Evolutionary conservation across 2,888 invertebrate species (phyloP), one percentile per base, ranked within the genome.

Genomic region (Petrolisthes manimaculis): DNA sequence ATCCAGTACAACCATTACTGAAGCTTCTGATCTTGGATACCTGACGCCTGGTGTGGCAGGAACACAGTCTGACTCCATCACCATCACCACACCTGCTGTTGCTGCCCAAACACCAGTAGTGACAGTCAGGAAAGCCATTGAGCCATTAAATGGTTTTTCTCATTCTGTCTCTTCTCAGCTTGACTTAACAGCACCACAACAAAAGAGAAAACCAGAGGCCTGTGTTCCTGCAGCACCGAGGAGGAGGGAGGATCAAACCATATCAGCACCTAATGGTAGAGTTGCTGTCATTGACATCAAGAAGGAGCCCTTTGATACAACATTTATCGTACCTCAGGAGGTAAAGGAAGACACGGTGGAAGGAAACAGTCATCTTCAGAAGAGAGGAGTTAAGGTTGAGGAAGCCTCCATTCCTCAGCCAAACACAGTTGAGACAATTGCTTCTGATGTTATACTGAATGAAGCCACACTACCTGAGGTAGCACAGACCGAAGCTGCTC

Each of bases 1-100:
- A 56, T 69, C 85, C 69, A 79, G 77, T 83, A 69, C 55, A 69
- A 83, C 79, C 55, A 83, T 83, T 24, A 61, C 86, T 67, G 82
- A 87, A 67, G 83, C 55, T 69, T 83, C 83, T 51, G 83, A 82
- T 24, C 51, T 67, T 69, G 51, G 69, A 78, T 51, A 71, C 55
- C 56, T 78, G 61, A 9, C 14, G 1, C 37, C 84, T 78, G 4
- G 21, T 37, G 85, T n/a, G 21, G 53, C 21, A 74, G 82, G 55
- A 37, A 85, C 67, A 84, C n/a, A 24, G 14, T 8, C 24, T 9
- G 77, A 71, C 3, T 14, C 80, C 54, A 18, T 4, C 24, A 18
- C 21, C 51, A 77, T 51, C 12, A 51, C 51, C 51, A 77, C 79
- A 55, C 21, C 18, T 18, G 79, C 79, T 79, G 79, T 9, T n/a